Evolutionary conservation across 30 jellyfish, hydroid and myxozoan species (phyloP), one percentile per base, ranked within the genome.

Genomic region (Aurelia sp.): DNA sequence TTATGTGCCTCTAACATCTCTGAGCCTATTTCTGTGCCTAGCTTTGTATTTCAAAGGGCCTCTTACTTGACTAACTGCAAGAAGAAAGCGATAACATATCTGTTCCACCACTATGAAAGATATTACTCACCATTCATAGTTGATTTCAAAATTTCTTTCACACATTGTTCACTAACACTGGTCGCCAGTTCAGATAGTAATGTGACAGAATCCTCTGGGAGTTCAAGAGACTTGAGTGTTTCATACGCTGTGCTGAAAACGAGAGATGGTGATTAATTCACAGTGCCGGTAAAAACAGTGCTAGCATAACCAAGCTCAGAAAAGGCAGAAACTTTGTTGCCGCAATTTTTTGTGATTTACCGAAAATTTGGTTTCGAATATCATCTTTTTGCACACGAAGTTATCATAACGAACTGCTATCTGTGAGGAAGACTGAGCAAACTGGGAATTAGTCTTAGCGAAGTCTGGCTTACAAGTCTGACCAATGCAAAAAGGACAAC

Each of bases 111-210:
- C 0, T 33, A 67, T 13, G 33, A 41, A 68, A 67, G 1, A 9
- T 24, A 5, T 57, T 47, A 40, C 92, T 51, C 72, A 92, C 98
- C 91, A 17, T 64, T 62, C 2, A 73, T 82, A 13, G 97, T 74
- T 2, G 90, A 59, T 6, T 88, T 73, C 59, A 92, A 90, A 30
- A 92, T 84, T 57, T 92, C 93, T 53, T 88, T 92, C 33, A 92
- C 89, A 51, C 98, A 92, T 38, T 92, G 92, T 12, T 85, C 92
- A 59, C 83, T 68, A 41, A 67, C 33, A 64, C 71, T 75, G 15
- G 88, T 60, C 11, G 98, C 63, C 63, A 85, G 64, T n/a, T 52
- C 65, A 59, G 52, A 71, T 30, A 92, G 72, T 4, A 85, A 82
- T 20, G 79, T 52, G 8, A 92, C 86, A 8, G 92, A 82, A 55